Percentiles rank a stretch among this genome's conserved stretches.
phyloP scores from a whole-genome alignment of 1,140 invertebrate genomes.

The Odontomachus brunneus region DNA sequence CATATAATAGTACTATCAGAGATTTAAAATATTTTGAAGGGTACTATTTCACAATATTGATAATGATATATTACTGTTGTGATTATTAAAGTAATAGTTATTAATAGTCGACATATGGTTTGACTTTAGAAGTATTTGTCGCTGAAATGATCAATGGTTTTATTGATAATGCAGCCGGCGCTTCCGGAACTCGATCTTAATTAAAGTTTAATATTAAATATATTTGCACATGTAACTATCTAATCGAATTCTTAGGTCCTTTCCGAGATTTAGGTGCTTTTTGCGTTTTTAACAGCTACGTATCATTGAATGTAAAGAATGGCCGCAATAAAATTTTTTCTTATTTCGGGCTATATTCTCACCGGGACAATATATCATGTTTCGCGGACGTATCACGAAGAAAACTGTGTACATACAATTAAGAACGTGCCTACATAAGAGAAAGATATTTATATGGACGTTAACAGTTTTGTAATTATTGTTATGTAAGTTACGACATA shows the following conservation, averaged over 20 bases:
- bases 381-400: constrained; percentile 6
- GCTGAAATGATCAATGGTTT: constrained; percentile 2
- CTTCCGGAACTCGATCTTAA: constrained; percentile 1
- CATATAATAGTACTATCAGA: constrained; percentile 4
- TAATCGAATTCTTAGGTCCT: background rate
- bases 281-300: background rate
- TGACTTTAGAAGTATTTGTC: constrained; percentile 17
- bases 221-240: no score
- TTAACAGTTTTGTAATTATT: constrained; percentile 76
- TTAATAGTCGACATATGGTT: constrained; percentile 9
- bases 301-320: background rate
- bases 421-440: constrained; percentile 75
- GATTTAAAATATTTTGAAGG: constrained; percentile 23
- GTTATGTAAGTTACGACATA: constrained; percentile 48
- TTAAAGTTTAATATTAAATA: background rate
- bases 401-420: constrained; percentile 63
- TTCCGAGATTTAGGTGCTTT: constrained; percentile 36
- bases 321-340: background rate
- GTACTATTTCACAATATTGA: constrained; percentile 32
- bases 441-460: constrained; percentile 74
- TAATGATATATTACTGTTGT: constrained; percentile 28
- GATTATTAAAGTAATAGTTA: constrained; percentile 33
- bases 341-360: constrained; percentile 38
- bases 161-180: background rate
- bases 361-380: constrained; percentile 63